Conservation (phyloP, 2,888 invertebrate species). For the Acleris sparsana region DNA sequence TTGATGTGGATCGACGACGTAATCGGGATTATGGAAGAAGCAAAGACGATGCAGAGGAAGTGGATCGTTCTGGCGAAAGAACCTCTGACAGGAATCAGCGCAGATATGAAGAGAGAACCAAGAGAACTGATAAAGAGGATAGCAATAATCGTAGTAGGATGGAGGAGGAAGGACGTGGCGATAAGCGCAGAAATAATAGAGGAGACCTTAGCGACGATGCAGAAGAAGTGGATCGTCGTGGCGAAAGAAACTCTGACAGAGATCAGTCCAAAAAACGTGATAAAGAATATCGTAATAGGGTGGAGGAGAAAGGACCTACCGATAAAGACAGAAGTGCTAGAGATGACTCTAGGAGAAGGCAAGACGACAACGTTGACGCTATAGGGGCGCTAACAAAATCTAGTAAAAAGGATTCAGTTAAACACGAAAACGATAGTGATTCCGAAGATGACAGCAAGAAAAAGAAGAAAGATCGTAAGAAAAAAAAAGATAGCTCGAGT, state of each 20-base stretch:
- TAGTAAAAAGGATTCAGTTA: slow-evolving; percentile 29
- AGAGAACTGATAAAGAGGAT: background rate
- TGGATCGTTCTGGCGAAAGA: background rate
- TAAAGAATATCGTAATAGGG: background rate
- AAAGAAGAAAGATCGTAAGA: slow-evolving; percentile 35
- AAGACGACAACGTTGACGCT: slow-evolving; percentile 32
- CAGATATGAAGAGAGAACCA: background rate
- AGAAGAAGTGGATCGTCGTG: background rate
- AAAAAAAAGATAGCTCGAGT: slow-evolving; percentile 19
- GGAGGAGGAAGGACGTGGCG: slow-evolving; percentile 3
- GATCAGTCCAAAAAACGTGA: background rate
- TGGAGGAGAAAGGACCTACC: background rate
- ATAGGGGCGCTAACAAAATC: background rate
- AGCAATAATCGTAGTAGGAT: too few species aligned
- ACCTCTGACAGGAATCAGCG: background rate
- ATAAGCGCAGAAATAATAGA: slow-evolving; percentile 20
- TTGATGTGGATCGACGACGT: slow-evolving; percentile 36
- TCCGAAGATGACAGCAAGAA: slow-evolving; percentile 37
- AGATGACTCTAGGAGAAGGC: slow-evolving; percentile 29
- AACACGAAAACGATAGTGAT: slow-evolving; percentile 38
- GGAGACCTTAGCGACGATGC: background rate
- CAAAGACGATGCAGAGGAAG: slow-evolving; percentile 16
- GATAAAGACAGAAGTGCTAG: background rate
- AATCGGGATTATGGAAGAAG: slow-evolving; percentile 35
- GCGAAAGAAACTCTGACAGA: background rate